phyloP scores from a whole-genome alignment of 2,888 invertebrate species.

The Parnassius glacialis region DNA sequence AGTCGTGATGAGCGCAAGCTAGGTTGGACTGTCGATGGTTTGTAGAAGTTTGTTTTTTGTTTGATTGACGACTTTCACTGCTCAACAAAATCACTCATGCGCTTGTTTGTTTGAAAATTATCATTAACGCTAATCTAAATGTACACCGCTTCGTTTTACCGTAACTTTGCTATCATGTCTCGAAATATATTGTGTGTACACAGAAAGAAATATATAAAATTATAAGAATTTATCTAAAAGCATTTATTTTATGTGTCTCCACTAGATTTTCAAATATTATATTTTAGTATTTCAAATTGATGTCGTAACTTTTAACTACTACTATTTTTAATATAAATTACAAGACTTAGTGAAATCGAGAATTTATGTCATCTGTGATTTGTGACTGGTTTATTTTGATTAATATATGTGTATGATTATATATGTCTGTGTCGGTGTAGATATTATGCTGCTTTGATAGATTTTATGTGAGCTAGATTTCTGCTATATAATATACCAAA shows the following conservation, averaged over 20 bases:
- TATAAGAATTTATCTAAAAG: constrained; percentile 47
- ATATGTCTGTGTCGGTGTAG: constrained; percentile 68
- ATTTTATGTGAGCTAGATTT: constrained; percentile 76
- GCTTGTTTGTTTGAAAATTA: constrained; percentile 41
- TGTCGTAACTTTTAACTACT: constrained; percentile 65
- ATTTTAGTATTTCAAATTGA: constrained; percentile 60
- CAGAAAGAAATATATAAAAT: constrained; percentile 11
- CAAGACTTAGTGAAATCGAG: constrained; percentile 79
- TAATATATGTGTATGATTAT: constrained; percentile 73
- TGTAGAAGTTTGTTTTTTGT: constrained; percentile 32
- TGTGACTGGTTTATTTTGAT: constrained; percentile 79
- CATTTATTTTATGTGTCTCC: constrained; percentile 63
- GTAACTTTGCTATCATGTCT: constrained; percentile 8
- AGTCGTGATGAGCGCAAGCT: not conserved
- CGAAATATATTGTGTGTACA: constrained; percentile 6
- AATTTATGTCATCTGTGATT: constrained; percentile 81
- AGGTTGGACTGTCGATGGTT: constrained; percentile 8
- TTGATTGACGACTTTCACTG: constrained; percentile 48
- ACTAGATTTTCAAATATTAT: constrained; percentile 49
- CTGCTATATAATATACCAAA: constrained; percentile 80
- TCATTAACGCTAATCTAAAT: constrained; percentile 38
- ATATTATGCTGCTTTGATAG: constrained; percentile 70
- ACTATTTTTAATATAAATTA: constrained; percentile 60
- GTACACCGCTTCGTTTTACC: constrained; percentile 9
- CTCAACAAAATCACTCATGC: constrained; percentile 46